Base-by-base conservation (phyloP, 2,113 vertebrate species). In the Galemys pyrenaicus region DNA sequence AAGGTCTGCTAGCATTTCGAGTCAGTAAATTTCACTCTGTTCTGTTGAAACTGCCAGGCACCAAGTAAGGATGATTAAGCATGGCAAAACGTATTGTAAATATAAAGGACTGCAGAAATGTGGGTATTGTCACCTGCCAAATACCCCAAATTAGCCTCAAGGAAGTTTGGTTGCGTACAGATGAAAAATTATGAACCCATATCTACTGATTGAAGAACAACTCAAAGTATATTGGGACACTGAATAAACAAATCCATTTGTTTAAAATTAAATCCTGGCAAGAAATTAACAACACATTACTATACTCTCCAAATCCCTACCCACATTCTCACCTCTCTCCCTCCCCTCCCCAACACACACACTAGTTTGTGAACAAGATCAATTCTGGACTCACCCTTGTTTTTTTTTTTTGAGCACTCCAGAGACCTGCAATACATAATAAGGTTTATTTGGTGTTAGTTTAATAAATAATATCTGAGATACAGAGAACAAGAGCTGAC, bases 21-120 rank as follows among this genome's bases (percentile, higher is more conserved):
- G 70, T 15, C n/a, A 79, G 49, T 91, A 95, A 62, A 87, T 95
- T 93, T 93, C 49, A 68, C 41, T 56, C 35, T 81, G 77, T 68
- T 60, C 65, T 91, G 58, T 87, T 87, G 93, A 97, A 91, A 91
- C 64, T 89, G 9, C 44, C 62, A 79, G 26, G 13, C 15, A 89
- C 67, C 81, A 97, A 92, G 77, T 78, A 94, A 92, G 41, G 54
- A 80, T 30, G 35, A 68, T 87, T 92, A 77, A 54, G 22, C 35
- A 51, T 74, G 62, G 81, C 49, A 78, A 95, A 88, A 30, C 80
- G 17, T 32, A 85, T 32, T 89, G 64, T 88, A 89, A 96, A 88
- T 60, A 95, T 54, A 89, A 92, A 89, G 12, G 26, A 22, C 6
- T 28, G 74, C 39, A 90, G 37, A 80, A 93, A 92, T 64, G 3